Conservation (phyloP, 2,888 invertebrate genomes). For the Tolmerus cingulatus region DNA sequence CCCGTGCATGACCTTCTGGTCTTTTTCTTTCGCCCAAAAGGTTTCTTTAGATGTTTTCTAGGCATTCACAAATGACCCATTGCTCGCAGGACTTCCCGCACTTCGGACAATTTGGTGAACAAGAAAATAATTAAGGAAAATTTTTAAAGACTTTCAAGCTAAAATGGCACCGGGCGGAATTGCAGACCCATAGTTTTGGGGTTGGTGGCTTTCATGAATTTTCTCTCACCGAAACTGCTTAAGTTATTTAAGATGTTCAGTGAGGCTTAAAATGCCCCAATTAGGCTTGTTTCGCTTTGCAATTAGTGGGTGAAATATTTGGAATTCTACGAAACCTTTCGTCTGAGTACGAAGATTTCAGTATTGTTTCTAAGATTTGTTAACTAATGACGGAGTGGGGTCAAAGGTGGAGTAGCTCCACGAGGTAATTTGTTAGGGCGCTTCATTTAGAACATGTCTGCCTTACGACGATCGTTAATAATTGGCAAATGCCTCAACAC, state of each 20-base stretch:
- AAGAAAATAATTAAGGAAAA: background rate
- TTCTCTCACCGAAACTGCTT: background rate
- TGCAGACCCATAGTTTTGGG: background rate
- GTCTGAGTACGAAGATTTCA: background rate
- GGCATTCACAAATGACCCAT: background rate
- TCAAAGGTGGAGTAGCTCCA: background rate
- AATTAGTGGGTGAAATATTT: background rate
- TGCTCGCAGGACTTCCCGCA: background rate
- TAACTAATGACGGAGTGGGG: background rate
- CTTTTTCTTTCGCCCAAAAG: background rate
- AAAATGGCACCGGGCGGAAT: background rate
- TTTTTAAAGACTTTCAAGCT: background rate
- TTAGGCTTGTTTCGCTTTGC: slow-evolving; percentile 4
- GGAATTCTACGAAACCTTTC: background rate
- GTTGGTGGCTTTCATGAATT: background rate
- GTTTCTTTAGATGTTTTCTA: background rate
- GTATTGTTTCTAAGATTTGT: background rate
- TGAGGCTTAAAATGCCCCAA: background rate
- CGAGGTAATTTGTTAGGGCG: background rate
- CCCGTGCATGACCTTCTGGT: background rate
- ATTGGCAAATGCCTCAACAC: background rate
- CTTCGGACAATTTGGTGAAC: background rate
- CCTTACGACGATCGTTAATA: background rate
- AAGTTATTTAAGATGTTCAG: slow-evolving; percentile 2
- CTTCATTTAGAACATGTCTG: background rate